Evolutionary conservation across 2,797 vertebrate genomes (phyloP).

Genomic region (Malacoraja senta): DNA sequence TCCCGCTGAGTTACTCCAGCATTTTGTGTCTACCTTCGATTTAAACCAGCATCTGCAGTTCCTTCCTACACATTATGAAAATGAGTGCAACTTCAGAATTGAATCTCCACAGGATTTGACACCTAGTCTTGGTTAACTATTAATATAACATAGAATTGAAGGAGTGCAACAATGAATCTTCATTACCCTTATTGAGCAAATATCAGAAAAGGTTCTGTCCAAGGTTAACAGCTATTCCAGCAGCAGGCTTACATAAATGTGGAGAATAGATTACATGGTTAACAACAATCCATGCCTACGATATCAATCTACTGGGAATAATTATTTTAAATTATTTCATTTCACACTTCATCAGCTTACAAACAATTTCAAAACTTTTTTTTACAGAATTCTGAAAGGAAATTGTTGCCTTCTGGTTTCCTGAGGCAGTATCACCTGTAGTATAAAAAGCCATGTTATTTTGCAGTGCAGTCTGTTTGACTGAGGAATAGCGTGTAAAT

Average conservation of each 20-base stretch:
- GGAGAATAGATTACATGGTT: background rate
- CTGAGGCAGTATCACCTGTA: background rate
- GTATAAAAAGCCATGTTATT: background rate
- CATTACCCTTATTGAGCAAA: background rate
- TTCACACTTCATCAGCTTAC: slow-evolving; percentile 2
- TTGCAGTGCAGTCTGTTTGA: background rate
- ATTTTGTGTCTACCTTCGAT: too few species aligned
- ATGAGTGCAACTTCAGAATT: background rate
- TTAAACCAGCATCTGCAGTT: too few species aligned
- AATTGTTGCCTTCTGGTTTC: background rate
- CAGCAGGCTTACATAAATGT: background rate
- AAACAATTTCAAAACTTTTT: background rate
- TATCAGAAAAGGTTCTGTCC: background rate
- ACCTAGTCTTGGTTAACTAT: background rate
- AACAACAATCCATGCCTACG: background rate
- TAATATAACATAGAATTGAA: background rate
- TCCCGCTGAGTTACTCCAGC: too few species aligned
- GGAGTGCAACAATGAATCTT: background rate
- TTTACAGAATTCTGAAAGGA: background rate
- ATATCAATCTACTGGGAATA: background rate
- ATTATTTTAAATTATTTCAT: slow-evolving; percentile 12
- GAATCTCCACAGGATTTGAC: background rate
- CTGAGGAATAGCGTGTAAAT: background rate
- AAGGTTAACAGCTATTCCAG: background rate
- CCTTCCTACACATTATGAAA: too few species aligned